Base-by-base conservation (phyloP, 2,888 invertebrate genomes). In the Eupithecia insigniata region DNA sequence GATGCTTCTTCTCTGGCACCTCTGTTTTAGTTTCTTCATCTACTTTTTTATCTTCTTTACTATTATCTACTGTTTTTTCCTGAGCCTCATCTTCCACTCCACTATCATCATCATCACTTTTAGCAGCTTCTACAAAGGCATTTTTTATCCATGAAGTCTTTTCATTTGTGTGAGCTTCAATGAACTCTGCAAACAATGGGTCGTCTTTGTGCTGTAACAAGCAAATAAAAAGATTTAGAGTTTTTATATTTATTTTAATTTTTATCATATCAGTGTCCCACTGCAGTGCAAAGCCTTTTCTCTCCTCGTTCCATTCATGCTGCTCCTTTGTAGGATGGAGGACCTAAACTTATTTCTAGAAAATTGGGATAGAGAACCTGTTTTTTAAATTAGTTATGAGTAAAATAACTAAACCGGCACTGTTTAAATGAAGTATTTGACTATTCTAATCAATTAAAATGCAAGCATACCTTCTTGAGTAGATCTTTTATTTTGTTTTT, bases 161-260 rank as follows among this genome's bases (percentile, higher is more conserved):
- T 6, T 94, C 92, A 81, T 90, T 92, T 2, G 96, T 95, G 88
- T 98, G 98, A n/a, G 96, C 96, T 89, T 97, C 96, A 87, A 99
- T 94, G 87, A 98, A 99, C 88, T 99, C 98, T 76, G 96, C 94
- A 92, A 99, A 99, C 66, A 97, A 93, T 34, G 98, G 97, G 92
- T 99, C 98, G 91, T 97, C 96, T 92, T 97, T 97, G 83, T 97
- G 97, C 95, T 97, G 85, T 65, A 68, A 67, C 65, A 51, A 64
- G 64, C 18, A 22, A 34, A n/a, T 22, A 64, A 36, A 36, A 16
- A 26, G 22, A 22, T 8, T 34, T n/a, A n/a, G n/a, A n/a, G n/a
- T n/a, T n/a, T n/a, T n/a, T n/a, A n/a, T n/a, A n/a, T n/a, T n/a
- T n/a, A n/a, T n/a, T n/a, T 36, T 2, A 36, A 1, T 36, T 14